A percentile compares a stretch with the other conserved stretches of the same genome.
Conservation (phyloP, 2,113 vertebrate species). For the Pelvicachromis taeniatus region DNA sequence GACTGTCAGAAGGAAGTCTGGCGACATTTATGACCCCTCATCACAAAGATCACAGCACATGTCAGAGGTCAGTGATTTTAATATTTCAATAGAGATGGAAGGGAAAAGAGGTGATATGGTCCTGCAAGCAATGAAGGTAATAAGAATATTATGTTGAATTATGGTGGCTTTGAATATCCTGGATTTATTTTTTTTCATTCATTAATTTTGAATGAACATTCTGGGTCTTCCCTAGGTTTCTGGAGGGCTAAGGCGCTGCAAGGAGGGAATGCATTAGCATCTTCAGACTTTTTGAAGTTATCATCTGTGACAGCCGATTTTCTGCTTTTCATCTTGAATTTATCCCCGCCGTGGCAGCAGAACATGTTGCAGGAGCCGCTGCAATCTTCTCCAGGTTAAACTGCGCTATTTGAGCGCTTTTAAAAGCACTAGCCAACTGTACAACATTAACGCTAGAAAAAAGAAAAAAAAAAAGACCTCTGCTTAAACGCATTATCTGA, state of each 20-base stretch:
- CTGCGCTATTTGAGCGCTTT: not conserved
- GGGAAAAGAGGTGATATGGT: not conserved
- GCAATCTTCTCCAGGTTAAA: not conserved
- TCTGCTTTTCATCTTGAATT: not conserved
- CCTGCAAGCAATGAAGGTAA: not conserved
- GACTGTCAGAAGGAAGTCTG: not conserved
- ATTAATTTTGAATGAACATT: not conserved
- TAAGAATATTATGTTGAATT: not conserved
- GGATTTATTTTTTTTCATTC: not conserved
- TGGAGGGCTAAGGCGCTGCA: not conserved
- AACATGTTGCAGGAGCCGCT: not conserved
- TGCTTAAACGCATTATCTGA: not conserved
- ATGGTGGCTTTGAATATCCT: not conserved
- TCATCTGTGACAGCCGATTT: not conserved
- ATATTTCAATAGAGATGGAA: not conserved
- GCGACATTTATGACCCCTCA: not conserved
- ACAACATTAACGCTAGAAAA: not conserved
- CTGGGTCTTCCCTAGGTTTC: not conserved
- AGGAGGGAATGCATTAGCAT: not conserved
- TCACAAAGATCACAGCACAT: not conserved
- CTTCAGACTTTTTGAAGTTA: not conserved
- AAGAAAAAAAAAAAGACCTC: not conserved
- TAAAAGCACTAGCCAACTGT: not conserved
- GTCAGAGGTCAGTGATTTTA: not conserved
- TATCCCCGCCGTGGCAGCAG: not conserved